Conservation (phyloP, 2,113 vertebrate species). For the Labrus mixtus region DNA sequence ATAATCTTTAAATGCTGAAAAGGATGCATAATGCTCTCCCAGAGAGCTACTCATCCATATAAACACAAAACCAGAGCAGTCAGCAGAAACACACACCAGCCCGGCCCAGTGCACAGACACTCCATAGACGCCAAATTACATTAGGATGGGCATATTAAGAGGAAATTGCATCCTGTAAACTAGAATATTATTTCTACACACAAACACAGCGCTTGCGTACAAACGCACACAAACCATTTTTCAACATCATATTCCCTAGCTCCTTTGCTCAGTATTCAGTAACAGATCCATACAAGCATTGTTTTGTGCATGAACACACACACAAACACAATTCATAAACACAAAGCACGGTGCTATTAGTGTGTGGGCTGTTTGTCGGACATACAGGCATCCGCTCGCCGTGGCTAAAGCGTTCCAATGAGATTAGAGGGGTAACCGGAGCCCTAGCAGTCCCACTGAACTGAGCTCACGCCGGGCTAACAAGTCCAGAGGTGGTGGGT, state of each 20-base stretch:
- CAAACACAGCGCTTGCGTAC: conserved; percentile 60
- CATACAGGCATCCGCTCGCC: conserved; percentile 90
- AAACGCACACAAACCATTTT: conserved; percentile 65
- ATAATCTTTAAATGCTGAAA: conserved; percentile 83
- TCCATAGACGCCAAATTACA: conserved; percentile 91
- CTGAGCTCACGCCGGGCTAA: conserved; percentile 77
- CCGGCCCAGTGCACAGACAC: conserved; percentile 80
- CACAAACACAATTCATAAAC: conserved; percentile 62
- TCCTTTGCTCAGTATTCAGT: conserved; percentile 45
- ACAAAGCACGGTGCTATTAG: conserved; percentile 85
- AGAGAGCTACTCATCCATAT: conserved; percentile 76
- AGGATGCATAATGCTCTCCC: conserved; percentile 78
- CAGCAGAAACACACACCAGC: conserved; percentile 86
- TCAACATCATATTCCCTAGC: conserved; percentile 56
- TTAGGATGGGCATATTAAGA: conserved; percentile 94
- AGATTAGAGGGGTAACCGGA: conserved; percentile 92
- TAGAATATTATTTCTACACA: conserved; percentile 88
- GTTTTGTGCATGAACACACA: conserved; percentile 60
- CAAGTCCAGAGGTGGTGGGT: conserved; percentile 75
- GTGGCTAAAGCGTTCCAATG: conserved; percentile 87
- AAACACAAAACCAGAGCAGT: conserved; percentile 85
- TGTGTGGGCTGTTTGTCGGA: conserved; percentile 89
- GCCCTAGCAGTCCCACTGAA: conserved; percentile 69
- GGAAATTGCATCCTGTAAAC: conserved; percentile 95
- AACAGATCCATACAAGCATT: conserved; percentile 59